Percentiles rank a stretch among this genome's conserved stretches.
These are phyloP conservation scores for Polypterus bichir DNA, from an alignment of 2,113 vertebrate genomes.

Conservation along the genomic window DNA sequence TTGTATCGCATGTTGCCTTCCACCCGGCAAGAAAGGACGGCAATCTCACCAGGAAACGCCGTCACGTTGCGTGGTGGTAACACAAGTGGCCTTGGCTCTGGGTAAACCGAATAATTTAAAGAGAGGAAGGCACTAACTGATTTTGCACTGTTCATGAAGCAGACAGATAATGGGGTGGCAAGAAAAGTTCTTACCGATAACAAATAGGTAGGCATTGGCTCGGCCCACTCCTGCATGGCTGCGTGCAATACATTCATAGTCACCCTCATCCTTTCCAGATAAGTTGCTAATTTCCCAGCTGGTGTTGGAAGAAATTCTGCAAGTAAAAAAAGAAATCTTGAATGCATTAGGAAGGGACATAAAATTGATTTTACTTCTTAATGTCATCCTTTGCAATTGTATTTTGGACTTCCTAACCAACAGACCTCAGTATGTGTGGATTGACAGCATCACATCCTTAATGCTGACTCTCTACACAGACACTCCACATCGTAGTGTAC, in stretches of 20 bases:
- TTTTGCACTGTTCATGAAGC: background rate
- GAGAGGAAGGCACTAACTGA: no score
- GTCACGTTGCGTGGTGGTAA: constrained; percentile 56
- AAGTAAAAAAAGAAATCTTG: constrained; percentile 16
- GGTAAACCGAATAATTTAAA: background rate
- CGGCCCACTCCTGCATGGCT: constrained; percentile 56
- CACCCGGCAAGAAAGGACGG: constrained; percentile 59
- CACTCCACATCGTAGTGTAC: no score
- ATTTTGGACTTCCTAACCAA: no score
- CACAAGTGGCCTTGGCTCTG: constrained; percentile 66
- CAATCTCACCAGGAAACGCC: constrained; percentile 45
- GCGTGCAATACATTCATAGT: constrained; percentile 62
- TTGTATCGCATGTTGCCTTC: constrained; percentile 59
- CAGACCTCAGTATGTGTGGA: no score
- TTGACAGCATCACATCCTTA: no score
- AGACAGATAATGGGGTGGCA: background rate
- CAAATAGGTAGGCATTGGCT: constrained; percentile 49
- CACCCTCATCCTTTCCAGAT: constrained; percentile 60
- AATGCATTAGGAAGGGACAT: no score
- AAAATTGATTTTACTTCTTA: no score
- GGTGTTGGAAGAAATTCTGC: constrained; percentile 55
- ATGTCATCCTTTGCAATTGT: no score
- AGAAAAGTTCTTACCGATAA: constrained; percentile 54
- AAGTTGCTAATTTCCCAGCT: constrained; percentile 67
- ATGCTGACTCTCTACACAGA: no score